phyloP scores from a whole-genome alignment of 1,140 invertebrate species.

The Rhizoglyphus robini region DNA sequence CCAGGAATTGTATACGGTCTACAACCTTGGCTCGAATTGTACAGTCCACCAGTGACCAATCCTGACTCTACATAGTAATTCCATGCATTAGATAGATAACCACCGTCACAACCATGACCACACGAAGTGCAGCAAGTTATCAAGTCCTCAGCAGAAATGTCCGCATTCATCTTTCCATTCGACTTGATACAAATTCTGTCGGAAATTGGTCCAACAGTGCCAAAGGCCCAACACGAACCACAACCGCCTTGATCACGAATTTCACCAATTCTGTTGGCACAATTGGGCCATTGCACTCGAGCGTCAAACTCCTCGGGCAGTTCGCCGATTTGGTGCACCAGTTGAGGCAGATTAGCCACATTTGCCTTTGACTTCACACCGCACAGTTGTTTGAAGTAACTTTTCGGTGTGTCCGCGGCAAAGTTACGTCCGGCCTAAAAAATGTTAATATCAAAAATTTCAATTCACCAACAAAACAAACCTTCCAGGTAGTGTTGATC shows the following conservation, averaged over 20 bases:
- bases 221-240: slow-evolving; percentile 55
- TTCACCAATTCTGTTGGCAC: slow-evolving; percentile 58
- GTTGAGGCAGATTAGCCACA: not conserved
- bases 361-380: not conserved
- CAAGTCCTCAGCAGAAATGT: slow-evolving; percentile 73
- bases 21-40: slow-evolving; percentile 46
- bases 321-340: slow-evolving; percentile 34
- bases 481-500: slow-evolving; percentile 48
- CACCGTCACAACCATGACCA: slow-evolving; percentile 60
- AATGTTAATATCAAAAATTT: not conserved
- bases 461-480: not conserved
- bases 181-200: slow-evolving; percentile 76
- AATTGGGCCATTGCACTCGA: slow-evolving; percentile 62
- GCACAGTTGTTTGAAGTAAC: not conserved
- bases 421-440: slow-evolving; percentile 14
- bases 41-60: slow-evolving; percentile 69
- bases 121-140: slow-evolving; percentile 66
- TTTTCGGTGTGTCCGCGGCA: not conserved
- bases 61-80: slow-evolving; percentile 61
- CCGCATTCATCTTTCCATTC: slow-evolving; percentile 47
- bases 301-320: slow-evolving; percentile 65
- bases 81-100: slow-evolving; percentile 62
- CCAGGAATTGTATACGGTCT: slow-evolving; percentile 35
- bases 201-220: slow-evolving; percentile 81
- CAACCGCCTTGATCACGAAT: slow-evolving; percentile 59